Base-by-base conservation (phyloP, 1,140 invertebrate genomes). In the Neodiprion fabricii region DNA sequence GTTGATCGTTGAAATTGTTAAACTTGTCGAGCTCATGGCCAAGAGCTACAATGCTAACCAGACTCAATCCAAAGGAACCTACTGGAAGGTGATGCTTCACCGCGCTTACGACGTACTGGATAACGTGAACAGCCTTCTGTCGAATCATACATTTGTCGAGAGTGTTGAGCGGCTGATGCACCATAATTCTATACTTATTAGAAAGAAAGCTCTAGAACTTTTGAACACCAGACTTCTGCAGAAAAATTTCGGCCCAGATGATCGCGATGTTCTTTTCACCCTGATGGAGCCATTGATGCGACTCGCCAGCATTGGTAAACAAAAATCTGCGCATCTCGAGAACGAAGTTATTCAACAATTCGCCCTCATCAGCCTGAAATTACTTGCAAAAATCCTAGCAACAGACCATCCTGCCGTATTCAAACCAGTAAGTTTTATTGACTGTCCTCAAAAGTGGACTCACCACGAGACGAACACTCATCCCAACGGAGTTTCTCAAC, bases 161-260 rank as follows among this genome's bases (percentile, higher is more conserved):
- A 96, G 96, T 1, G 88, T 97, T 4, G 89, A 91, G 72, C 91
- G 92, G 1, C 87, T 97, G 53, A 83, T 97, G 77, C 86, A 90
- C 14, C 93, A 96, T 79, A 90, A 92, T 21, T 80, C 94, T 12
- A 79, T 91, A 1, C 90, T 91, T 2, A 93, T 98, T 1, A 91
- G 94, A 79, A 91, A 93, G 70, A 95, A 96, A 85, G 92, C 94
- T 0, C 90, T 98, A 85, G 96, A 98, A 80, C 83, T 98, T 28
- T 84, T 98, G 0, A 96, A 96, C 79, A 90, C 90, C 17, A 94
- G 96, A 85, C 86, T 98, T 5, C 91, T 94, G 67, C 90, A 93
- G 67, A 91, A 91, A 50, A 90, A 92, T 72, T 92, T 92, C 77
- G 91, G 92, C 68, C 81, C 87, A 14, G 83, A 90, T 17, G 82